Evolutionary conservation across 2,113 vertebrate genomes (phyloP), one percentile per base, ranked within the genome.

Genomic region (Triplophysa siluroides): DNA sequence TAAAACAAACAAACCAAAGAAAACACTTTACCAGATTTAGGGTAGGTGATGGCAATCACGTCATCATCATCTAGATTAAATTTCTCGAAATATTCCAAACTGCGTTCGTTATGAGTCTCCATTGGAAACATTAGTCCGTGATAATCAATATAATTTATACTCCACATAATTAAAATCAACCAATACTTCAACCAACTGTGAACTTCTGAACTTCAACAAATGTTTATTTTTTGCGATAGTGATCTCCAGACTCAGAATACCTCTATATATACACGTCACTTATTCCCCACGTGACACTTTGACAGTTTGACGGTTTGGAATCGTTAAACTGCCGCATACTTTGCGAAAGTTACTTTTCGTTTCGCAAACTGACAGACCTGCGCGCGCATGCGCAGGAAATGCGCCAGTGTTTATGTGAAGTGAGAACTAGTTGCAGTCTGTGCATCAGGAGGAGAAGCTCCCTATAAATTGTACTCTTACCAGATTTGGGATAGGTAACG

Each of bases 401-500:
- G 8, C n/a, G n/a, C n/a, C n/a, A n/a, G n/a, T n/a, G n/a, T n/a
- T n/a, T n/a, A 1, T 1, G 43, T 8, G 1, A 38, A 7, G 10
- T 12, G 10, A 45, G 9, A 2, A 72, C 10, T 12, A 7, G 8
- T 23, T 14, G 41, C 38, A 47, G 23, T 45, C 43, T 14, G 52
- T 7, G 33, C 33, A 38, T 38, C 33, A 8, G 6, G 6, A 33
- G 33, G 4, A 21, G 58, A 23, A 62, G 9, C 43, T 38, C 33
- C 43, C 43, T 45, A 11, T 45, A 45, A 19, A 13, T 1, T 8
- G 41, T 1, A 4, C 16, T 23, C 62, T 8, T 87, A 92, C 91
- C 92, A 83, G 92, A 92, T 78, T 93, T 93, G 33, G 93, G 93
- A 82, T 93, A 94, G 1, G 93, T 93, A 14, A 93, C 83, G 54